These are phyloP conservation scores for Dipodomys spectabilis DNA, from an alignment of 2,113 vertebrate species.

Conservation along the genomic window DNA sequence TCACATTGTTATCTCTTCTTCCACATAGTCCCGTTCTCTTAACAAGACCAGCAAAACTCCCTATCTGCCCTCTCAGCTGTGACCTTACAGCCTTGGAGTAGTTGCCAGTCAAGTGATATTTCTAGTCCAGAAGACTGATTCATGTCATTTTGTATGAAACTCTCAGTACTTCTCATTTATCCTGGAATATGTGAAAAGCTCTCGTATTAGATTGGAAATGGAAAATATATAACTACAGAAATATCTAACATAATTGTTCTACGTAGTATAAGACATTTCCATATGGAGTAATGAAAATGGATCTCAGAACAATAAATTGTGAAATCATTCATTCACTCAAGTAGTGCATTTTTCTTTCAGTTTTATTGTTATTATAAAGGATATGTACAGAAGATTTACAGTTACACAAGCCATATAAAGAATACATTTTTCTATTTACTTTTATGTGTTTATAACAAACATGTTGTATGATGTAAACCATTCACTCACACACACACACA, in stretches of 20 bases:
- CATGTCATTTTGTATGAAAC: neutral
- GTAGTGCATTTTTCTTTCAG: no score
- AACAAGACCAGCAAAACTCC: neutral
- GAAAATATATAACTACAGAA: neutral
- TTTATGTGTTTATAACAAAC: neutral
- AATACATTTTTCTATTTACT: no score
- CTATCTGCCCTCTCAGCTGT: neutral
- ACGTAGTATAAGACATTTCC: no score
- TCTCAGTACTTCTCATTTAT: neutral
- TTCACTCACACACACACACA: neutral
- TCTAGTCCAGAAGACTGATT: neutral
- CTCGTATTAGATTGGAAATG: neutral
- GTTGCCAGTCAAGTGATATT: neutral
- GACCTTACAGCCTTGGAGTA: neutral
- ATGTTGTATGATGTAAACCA: neutral
- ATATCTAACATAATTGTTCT: neutral
- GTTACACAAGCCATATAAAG: no score
- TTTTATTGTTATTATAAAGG: no score
- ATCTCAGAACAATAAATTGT: no score
- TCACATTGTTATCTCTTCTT: neutral
- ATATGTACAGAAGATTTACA: no score
- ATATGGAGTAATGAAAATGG: no score
- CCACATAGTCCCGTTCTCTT: neutral
- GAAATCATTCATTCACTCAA: neutral
- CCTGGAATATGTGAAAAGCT: neutral